Base-by-base conservation (phyloP, 2,797 vertebrate species). In the Tapirus indicus region DNA sequence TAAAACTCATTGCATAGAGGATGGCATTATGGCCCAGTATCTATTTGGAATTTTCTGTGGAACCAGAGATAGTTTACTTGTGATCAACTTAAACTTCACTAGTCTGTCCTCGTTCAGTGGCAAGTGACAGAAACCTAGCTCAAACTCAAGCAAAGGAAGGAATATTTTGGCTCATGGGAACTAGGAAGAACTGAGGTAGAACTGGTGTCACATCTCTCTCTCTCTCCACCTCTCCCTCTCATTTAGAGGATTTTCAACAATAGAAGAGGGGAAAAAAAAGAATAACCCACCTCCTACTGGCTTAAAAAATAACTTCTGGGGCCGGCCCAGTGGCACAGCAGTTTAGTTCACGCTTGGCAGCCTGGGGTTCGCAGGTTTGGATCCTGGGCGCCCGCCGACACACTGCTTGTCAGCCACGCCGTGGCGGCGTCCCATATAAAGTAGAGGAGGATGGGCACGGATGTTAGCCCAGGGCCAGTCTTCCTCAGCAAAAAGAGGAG, bases 51-150 rank as follows among this genome's bases (percentile, higher is more conserved):
- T 54, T 64, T 6, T 62, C 41, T 14, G 7, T 54, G 27, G 79
- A 78, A 62, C n/a, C 86, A 78, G 54, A 92, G 35, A 23, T 64
- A 64, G 47, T 78, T 84, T 83, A 78, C 79, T 91, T 96, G 35
- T 47, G 44, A 85, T 21, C 35, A 69, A 29, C 38, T 54, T 92
- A 88, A 93, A 88, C 78, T 41, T n/a, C 71, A 71, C 18, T 78
- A 20, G 29, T 62, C 10, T 71, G 21, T 85, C 18, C 71, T 41
- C 62, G 72, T 71, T 89, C 54, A 78, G 29, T 69, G 84, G 38
- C 58, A 82, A 95, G 84, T 82, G 52, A 77, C 23, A 77, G 49
- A 83, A 64, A 78, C 12, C 16, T 52, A 93, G 7, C 35, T 54
- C 52, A 69, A 83, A 88, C 27, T 52, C 60, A 69, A 75, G 52